Conservation (phyloP, 2,888 invertebrate genomes). For the Gibbula magus region DNA sequence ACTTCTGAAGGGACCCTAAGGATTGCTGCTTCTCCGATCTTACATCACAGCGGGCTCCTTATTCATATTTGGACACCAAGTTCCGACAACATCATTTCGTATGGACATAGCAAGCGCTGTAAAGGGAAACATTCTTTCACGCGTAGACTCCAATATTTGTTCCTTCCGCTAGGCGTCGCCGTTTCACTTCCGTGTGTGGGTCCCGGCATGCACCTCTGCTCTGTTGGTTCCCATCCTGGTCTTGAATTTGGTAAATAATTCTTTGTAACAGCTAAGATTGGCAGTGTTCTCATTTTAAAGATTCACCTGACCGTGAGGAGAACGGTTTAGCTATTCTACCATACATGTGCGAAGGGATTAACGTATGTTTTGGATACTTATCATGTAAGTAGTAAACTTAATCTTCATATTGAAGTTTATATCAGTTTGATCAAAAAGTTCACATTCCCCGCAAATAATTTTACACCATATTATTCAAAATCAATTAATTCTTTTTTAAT, state of each 20-base stretch:
- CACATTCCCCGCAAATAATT: no score
- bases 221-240: not conserved
- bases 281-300: not conserved
- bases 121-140: not conserved
- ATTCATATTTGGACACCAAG: not conserved
- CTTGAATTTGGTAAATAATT: not conserved
- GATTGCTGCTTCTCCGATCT: not conserved
- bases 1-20: no score
- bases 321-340: not conserved
- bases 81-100: not conserved
- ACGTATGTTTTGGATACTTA: no score
- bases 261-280: not conserved
- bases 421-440: no score
- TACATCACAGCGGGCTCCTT: not conserved
- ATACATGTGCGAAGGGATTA: no score
- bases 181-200: not conserved
- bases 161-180: slow-evolving; percentile 30
- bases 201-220: not conserved
- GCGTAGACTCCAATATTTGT: slow-evolving; percentile 25
- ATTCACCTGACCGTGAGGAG: not conserved
- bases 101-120: not conserved
- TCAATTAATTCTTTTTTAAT: no score
- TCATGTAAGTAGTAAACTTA: no score
- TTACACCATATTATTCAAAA: no score
- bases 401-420: no score